Base-by-base conservation (phyloP, 2,888 invertebrate species). In the Aquatica leii region DNA sequence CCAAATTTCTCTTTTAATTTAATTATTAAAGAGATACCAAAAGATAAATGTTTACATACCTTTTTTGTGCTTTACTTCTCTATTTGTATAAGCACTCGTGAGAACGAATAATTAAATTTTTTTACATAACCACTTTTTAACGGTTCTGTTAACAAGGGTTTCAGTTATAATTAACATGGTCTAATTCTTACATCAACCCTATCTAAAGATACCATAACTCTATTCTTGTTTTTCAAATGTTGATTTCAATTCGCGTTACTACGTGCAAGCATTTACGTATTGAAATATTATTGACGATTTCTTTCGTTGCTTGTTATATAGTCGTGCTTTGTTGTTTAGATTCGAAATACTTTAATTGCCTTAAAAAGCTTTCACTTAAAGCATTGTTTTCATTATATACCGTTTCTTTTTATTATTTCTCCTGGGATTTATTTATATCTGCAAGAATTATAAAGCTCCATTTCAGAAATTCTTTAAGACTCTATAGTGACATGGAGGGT, bases 401-500 rank as follows among this genome's bases (percentile, higher is more conserved):
- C 31, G 50, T 50, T 43, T 55, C 63, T 56, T 59, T 59, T 63
- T 63, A 55, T 59, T 59, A 59, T 63, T 63, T 63, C 63, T 63
- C 62, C 20, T 8, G 59, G 54, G 63, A 63, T 59, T 63, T 54
- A 51, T 59, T 63, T 63, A 59, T 63, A 63, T 59, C 59, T 49
- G 15, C 35, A 53, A 59, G 51, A 63, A 63, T 63, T 59, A 63
- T 59, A 63, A 63, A 59, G 59, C 63, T 62, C 40, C 59, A 54
- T 59, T 63, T 55, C 63, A 50, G 43, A 63, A 61, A 63, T 63
- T 63, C 63, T 63, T 63, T 55, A 59, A 63, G 59, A 55, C 59
- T 24, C 54, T 55, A 41, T 51, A 60, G 60, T 57, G 64, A 65
- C 61, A 65, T 57, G 59, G 65, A 61, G 67, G 67, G 61, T 62